These are phyloP conservation scores for Fopius arisanus DNA, from an alignment of 1,140 invertebrate genomes.

Conservation along the genomic window DNA sequence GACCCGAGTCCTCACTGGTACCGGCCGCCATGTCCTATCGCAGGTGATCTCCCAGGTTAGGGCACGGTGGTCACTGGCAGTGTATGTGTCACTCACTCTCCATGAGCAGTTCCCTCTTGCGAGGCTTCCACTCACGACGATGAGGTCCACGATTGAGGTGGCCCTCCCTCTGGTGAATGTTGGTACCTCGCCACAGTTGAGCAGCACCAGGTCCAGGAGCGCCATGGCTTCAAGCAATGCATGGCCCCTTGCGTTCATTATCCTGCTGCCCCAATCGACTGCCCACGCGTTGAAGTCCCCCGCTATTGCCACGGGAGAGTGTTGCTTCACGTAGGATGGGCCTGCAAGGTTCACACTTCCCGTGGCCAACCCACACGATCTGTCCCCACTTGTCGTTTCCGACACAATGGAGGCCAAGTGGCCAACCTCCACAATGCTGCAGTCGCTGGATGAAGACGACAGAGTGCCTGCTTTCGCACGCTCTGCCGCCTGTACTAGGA, in stretches of 20 bases:
- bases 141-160: constrained; percentile 23
- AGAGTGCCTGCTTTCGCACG: too few species aligned
- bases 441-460: too few species aligned
- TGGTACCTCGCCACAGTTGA: constrained; percentile 13
- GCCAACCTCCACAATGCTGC: too few species aligned
- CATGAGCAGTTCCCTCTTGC: neutral
- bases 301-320: constrained; percentile 1
- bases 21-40: neutral
- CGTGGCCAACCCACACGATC: too few species aligned
- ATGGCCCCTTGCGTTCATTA: constrained; percentile 12
- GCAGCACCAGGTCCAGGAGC: constrained; percentile 17
- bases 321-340: constrained; percentile 18
- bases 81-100: neutral
- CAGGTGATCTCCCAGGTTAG: neutral
- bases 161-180: constrained; percentile 16
- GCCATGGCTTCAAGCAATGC: constrained; percentile 28
- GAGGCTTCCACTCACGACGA: constrained; percentile 26
- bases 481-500: too few species aligned
- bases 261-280: neutral
- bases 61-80: constrained; percentile 24
- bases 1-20: constrained; percentile 1
- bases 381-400: too few species aligned
- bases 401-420: too few species aligned
- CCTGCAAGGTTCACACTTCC: too few species aligned
- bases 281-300: constrained; percentile 20